Percentiles rank a stretch among this genome's conserved stretches.
Conservation (phyloP, 2,797 vertebrate species). For the Otus scops region DNA sequence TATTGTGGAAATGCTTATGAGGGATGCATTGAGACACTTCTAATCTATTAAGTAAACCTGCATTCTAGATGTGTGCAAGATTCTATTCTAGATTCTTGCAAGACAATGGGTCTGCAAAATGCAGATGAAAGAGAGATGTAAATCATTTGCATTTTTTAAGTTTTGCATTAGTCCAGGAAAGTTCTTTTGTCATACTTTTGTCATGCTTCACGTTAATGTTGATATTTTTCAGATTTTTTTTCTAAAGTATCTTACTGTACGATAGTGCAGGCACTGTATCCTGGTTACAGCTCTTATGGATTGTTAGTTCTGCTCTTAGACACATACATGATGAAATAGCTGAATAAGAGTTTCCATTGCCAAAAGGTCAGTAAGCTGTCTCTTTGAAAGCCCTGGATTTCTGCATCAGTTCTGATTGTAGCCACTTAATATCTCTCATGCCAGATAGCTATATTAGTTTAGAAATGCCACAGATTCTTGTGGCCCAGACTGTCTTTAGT, state of each 20-base stretch:
- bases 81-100: not conserved
- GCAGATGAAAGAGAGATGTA: not conserved
- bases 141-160: not conserved
- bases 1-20: not conserved
- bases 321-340: not conserved
- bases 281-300: not conserved
- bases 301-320: not conserved
- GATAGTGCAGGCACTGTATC: not conserved
- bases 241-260: accelerated
- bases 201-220: not conserved
- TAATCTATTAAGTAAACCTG: not conserved
- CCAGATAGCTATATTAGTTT: not conserved
- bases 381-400: not conserved
- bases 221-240: not conserved
- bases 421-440: not conserved
- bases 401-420: not conserved
- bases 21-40: not conserved
- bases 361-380: not conserved
- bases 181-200: not conserved
- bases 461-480: not conserved
- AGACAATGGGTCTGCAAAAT: not conserved
- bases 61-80: not conserved
- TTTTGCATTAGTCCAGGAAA: not conserved
- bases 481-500: not conserved
- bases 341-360: not conserved